A percentile compares a stretch with the other conserved stretches of the same genome.
Conservation (phyloP, 2,113 vertebrate species). For the Grus americana region DNA sequence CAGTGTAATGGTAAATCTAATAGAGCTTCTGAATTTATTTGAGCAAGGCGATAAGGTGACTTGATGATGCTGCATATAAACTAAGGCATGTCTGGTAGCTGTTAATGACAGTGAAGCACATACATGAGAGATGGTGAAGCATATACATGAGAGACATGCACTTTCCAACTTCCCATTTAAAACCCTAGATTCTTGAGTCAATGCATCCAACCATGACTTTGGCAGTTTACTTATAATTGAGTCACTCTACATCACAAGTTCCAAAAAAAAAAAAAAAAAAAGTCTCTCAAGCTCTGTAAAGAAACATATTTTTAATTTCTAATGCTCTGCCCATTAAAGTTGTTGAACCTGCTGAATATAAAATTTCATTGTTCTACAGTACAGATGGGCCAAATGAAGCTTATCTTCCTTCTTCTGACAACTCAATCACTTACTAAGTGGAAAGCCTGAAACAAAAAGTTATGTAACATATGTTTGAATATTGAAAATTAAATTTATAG, state of each 20-base stretch:
- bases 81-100: neutral
- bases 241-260: neutral
- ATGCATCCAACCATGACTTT: neutral
- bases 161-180: neutral
- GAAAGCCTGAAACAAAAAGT: neutral
- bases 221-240: neutral
- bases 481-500: neutral
- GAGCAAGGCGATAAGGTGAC: neutral
- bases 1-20: neutral
- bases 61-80: neutral
- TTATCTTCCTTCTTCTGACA: neutral
- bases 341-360: neutral
- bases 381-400: neutral
- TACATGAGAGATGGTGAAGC: neutral
- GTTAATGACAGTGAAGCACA: neutral
- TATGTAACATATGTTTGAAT: neutral
- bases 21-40: neutral
- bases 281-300: neutral
- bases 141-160: neutral
- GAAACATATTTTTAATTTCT: neutral
- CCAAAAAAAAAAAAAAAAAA: rapidly evolving
- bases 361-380: neutral
- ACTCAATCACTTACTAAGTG: neutral
- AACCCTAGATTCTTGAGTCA: neutral
- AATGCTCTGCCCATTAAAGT: neutral